These are phyloP conservation scores for Lithobates pipiens DNA, from an alignment of 2,797 vertebrate species.

Conservation along the genomic window DNA sequence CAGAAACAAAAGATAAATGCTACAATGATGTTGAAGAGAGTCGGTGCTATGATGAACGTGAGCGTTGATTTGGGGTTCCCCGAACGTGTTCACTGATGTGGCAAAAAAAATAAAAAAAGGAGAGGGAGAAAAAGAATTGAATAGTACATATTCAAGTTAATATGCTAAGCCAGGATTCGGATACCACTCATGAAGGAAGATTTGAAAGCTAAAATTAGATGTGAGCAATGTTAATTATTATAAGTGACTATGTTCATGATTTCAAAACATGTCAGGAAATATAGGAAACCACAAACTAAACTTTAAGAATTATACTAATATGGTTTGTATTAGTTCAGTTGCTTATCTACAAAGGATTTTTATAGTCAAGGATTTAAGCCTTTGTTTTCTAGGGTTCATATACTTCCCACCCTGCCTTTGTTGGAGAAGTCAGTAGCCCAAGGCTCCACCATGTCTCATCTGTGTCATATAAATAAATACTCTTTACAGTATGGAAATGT, in stretches of 20 bases:
- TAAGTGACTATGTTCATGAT: background rate
- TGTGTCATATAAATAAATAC: background rate
- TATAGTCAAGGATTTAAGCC: background rate
- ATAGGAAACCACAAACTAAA: constrained; percentile 12
- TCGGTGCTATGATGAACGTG: too few relatives aligned
- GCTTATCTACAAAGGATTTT: background rate
- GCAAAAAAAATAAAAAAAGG: too few relatives aligned
- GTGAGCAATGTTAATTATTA: constrained; percentile 17
- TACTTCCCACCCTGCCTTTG: background rate
- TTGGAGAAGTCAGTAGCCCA: background rate
- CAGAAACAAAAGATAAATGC: too few relatives aligned
- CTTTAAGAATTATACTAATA: constrained; percentile 3
- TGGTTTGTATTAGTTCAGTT: constrained; percentile 5
- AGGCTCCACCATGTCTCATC: background rate
- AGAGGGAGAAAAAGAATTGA: background rate
- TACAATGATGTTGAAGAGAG: too few relatives aligned
- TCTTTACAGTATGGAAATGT: background rate
- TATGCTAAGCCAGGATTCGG: background rate
- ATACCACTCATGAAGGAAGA: constrained; percentile 13
- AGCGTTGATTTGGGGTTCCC: too few relatives aligned
- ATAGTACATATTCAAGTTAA: background rate
- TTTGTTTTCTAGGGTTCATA: background rate
- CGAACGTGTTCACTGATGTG: too few relatives aligned
- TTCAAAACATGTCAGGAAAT: constrained; percentile 19
- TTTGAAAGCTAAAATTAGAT: constrained; percentile 14